Evolutionary conservation across 64 coral and sea anemone genomes (phyloP).

Genomic region (Porites australiensis): DNA sequence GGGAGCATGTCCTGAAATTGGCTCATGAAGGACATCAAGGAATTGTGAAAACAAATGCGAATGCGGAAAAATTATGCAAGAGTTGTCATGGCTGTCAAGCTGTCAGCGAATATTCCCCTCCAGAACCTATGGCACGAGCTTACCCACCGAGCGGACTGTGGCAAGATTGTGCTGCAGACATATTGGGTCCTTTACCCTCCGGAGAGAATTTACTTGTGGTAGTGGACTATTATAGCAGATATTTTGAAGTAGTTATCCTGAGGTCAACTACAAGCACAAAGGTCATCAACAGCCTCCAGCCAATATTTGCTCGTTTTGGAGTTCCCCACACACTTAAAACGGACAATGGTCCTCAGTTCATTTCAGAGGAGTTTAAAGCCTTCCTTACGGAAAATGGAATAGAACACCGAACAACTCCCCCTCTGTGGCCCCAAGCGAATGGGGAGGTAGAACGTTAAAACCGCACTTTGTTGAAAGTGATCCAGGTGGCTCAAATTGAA

Average conservation of each 20-base stretch:
- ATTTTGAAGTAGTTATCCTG: not conserved
- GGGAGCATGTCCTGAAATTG: constrained; percentile 1
- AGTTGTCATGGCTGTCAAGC: not conserved
- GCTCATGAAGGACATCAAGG: no score
- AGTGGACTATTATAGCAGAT: constrained; percentile 12
- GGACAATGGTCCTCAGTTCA: not conserved
- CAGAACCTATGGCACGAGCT: not conserved
- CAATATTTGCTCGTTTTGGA: not conserved
- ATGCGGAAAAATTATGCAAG: constrained; percentile 6
- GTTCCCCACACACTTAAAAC: not conserved
- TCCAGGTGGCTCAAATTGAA: not conserved
- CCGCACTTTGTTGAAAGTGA: not conserved
- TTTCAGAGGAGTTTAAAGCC: not conserved
- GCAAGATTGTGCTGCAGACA: not conserved
- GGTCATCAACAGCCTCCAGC: not conserved
- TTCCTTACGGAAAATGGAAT: not conserved
- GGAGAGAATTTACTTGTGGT: not conserved
- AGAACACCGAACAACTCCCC: not conserved
- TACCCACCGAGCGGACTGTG: not conserved
- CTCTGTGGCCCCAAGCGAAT: not conserved
- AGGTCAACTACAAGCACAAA: not conserved
- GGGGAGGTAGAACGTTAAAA: constrained; percentile 10
- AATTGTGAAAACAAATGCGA: not conserved
- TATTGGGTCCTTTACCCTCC: not conserved
- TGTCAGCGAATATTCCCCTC: not conserved